Percentiles rank a stretch among this genome's conserved stretches.
Evolutionary conservation across 37 sponge, comb jelly and placozoan species (phyloP).

Genomic region (Theonella swinhoei): DNA sequence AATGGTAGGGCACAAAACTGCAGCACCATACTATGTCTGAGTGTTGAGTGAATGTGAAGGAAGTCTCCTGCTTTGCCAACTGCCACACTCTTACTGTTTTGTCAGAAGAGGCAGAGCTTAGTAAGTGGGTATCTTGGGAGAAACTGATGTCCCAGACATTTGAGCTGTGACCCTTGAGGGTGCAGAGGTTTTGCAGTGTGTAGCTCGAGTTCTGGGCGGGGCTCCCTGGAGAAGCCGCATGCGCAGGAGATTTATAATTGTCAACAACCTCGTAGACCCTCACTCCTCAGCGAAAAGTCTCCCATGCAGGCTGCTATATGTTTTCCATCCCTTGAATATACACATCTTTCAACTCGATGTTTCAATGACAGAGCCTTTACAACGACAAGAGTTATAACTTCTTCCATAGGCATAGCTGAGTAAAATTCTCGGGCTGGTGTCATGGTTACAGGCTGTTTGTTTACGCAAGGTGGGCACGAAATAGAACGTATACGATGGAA

Average conservation of each 20-base stretch:
- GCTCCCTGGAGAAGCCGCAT: background rate
- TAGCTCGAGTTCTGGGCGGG: background rate
- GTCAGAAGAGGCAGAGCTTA: constrained; percentile 35
- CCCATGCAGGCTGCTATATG: background rate
- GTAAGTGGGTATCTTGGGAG: constrained; percentile 1
- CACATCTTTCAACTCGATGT: background rate
- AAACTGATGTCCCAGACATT: constrained; percentile 25
- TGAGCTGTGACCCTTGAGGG: constrained; percentile 11
- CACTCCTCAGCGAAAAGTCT: background rate
- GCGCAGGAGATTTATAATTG: background rate
- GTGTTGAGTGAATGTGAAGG: background rate
- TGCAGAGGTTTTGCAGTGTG: background rate
- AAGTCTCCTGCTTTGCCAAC: background rate
- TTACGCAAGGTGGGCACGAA: background rate
- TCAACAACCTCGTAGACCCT: background rate
- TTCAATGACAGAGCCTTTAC: background rate
- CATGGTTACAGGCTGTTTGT: constrained; percentile 9
- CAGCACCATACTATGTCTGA: constrained; percentile 38
- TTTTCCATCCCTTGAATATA: background rate
- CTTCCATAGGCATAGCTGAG: background rate
- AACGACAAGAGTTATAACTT: background rate
- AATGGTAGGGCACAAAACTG: background rate
- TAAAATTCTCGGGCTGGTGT: background rate
- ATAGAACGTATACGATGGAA: background rate
- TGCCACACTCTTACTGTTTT: constrained; percentile 14